Base-by-base conservation (phyloP, 2,888 invertebrate genomes). In the Apamea sordens region DNA sequence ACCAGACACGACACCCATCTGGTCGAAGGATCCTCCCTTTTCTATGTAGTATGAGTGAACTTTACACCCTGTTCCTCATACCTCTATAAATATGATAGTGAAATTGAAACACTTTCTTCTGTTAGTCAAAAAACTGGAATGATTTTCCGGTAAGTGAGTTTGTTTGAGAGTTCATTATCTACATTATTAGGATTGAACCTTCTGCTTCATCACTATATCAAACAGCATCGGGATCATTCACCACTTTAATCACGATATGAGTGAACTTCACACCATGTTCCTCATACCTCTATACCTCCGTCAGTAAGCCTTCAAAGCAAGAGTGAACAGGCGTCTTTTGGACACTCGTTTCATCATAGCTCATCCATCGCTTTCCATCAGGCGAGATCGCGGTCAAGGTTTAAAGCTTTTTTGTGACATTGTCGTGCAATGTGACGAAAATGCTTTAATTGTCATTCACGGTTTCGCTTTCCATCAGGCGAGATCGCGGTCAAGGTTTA, bases 191-290 rank as follows among this genome's bases (percentile, higher is more conserved):
- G 2, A 21, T 1, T 70, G 11, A 56, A 15, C 73, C 87, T 84
- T 87, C 87, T 85, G 84, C 1, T 18, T 24, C 0, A 24, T 2
- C 24, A 28, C 53, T 41, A 8, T 15, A 36, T 50, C 2, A 13
- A 36, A 28, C 68, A 59, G 65, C 81, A 78, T 73, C 63, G 41
- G 75, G 79, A 88, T 84, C 84, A 84, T 80, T 86, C 72, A 67
- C 73, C 79, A 86, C 79, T 88, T 88, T 88, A 84, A 86, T 86
- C 88, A 88, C 76, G 76, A 53, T 44, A 80, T 79, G 36, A 36
- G 5, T 36, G 5, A 36, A 36, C 36, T 36, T 36, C 5, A 36
- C 5, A 36, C 36, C 36, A 4, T 41, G 41, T 41, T 41, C 41
- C 41, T 41, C 41, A 7, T 41, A 41, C 41, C 41, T 41, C 41